Conservation (phyloP, 2,797 vertebrate species). For the Oophaga sylvatica region DNA sequence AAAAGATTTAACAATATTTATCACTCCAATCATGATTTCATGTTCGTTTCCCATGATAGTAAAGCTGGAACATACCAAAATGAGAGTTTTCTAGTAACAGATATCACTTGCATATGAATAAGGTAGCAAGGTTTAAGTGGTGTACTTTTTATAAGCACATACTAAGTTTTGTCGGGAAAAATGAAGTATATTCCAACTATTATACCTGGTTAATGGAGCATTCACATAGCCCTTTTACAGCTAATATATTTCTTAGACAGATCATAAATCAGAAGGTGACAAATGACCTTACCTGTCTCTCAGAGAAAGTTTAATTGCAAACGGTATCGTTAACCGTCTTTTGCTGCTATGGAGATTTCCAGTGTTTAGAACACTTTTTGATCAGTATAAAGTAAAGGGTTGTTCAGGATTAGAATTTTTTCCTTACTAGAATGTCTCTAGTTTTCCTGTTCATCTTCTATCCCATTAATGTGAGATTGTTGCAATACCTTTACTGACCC, state of each 20-base stretch:
- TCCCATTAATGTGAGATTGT: too few relatives aligned
- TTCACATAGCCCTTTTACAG: constrained; percentile 13
- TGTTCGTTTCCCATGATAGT: background rate
- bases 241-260: constrained; percentile 26
- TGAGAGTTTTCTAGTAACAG: background rate
- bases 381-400: background rate
- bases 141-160: background rate
- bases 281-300: constrained; percentile 32
- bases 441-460: background rate
- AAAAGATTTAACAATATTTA: constrained; percentile 17
- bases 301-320: constrained; percentile 6
- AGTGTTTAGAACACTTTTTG: background rate
- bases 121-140: background rate
- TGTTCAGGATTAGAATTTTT: background rate
- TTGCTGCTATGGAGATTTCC: background rate
- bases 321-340: background rate
- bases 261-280: constrained; percentile 36
- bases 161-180: constrained; percentile 7
- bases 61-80: constrained; percentile 1
- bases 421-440: background rate
- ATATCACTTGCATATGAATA: background rate
- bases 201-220: constrained; percentile 35
- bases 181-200: constrained; percentile 1
- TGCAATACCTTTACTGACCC: background rate
- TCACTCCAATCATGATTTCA: background rate